Base-by-base conservation (phyloP, 1,140 invertebrate genomes). In the Oncopeltus fasciatus region DNA sequence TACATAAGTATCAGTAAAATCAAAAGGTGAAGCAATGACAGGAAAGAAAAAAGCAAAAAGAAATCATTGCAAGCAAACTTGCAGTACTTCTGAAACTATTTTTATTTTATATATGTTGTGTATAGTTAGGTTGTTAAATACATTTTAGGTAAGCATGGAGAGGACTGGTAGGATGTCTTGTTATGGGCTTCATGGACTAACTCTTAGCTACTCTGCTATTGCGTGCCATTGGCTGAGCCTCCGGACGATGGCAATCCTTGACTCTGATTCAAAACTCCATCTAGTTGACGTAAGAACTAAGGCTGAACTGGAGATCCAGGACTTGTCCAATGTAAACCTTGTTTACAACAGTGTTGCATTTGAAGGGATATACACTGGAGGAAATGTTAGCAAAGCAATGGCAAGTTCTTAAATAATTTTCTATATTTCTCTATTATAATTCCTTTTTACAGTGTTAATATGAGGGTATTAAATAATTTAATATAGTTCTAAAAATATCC, bases 341-440 rank as follows among this genome's bases (percentile, higher is more conserved):
- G 90, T 95, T 0, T 97, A 96, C 73, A 84, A 85, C 27, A 92
- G 89, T 27, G 90, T 90, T 67, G 89, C 94, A 75, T 98, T 95
- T 70, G 95, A 97, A 74, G 86, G 84, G 43, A 68, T 86, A 26
- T 81, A 82, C 2, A 88, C 85, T 12, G 86, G 86, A 70, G 85
- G 87, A 31, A 88, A 89, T 74, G 88, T 90, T 58, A 85, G 83
- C 68, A 77, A 79, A 70, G 84, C 84, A n/a, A 75, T 86, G 78
- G 79, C 80, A 74, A 70, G 70, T 8, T 14, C 5, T 38, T 38
- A n/a, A n/a, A n/a, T 38, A 38, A 38, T 38, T 38, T 38, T 38
- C 5, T 38, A 8, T 38, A 38, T 49, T 49, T 49, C 8, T 49
- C 18, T 49, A 9, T 49, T 9, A 49, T 11, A 43, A 11, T 43